A percentile compares a stretch with the other conserved stretches of the same genome.
phyloP scores from a whole-genome alignment of 1,140 invertebrate genomes.

The Cryptotermes secundus region DNA sequence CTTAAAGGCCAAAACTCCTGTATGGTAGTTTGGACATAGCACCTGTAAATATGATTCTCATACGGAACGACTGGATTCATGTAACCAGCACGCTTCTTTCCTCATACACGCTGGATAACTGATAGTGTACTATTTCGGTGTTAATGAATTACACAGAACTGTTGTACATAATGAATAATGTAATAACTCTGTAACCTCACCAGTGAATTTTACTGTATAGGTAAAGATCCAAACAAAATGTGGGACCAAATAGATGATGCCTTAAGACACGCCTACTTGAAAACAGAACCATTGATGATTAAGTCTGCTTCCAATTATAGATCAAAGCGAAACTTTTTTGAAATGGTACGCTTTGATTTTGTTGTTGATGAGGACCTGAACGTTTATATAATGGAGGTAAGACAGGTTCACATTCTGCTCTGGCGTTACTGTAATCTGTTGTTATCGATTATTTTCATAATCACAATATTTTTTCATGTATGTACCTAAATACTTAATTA shows the following conservation, averaged over 20 bases:
- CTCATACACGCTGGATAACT: neutral
- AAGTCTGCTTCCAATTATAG: conserved; percentile 56
- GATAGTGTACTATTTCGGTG: neutral
- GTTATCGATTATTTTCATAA: too few species aligned
- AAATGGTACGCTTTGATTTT: conserved; percentile 92
- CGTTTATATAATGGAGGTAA: conserved; percentile 83
- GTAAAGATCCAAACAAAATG: conserved; percentile 69
- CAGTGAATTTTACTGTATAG: conserved; percentile 41
- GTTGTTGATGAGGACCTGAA: conserved; percentile 86
- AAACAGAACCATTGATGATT: conserved; percentile 71
- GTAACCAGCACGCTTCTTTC: too few species aligned
- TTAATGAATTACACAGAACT: neutral
- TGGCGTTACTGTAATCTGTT: too few species aligned
- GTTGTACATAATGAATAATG: too few species aligned
- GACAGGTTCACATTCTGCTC: neutral
- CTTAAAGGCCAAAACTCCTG: too few species aligned
- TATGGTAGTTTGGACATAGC: too few species aligned
- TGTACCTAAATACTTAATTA: too few species aligned
- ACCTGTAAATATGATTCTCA: too few species aligned
- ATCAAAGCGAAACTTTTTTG: conserved; percentile 81
- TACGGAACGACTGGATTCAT: too few species aligned
- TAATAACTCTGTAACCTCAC: neutral
- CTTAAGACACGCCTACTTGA: conserved; percentile 69
- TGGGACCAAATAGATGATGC: conserved; percentile 82
- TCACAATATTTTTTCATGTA: too few species aligned